Evolutionary conservation across 37 sponge, comb jelly and placozoan species (phyloP).

Genomic region (Chondrosia reniformis): DNA sequence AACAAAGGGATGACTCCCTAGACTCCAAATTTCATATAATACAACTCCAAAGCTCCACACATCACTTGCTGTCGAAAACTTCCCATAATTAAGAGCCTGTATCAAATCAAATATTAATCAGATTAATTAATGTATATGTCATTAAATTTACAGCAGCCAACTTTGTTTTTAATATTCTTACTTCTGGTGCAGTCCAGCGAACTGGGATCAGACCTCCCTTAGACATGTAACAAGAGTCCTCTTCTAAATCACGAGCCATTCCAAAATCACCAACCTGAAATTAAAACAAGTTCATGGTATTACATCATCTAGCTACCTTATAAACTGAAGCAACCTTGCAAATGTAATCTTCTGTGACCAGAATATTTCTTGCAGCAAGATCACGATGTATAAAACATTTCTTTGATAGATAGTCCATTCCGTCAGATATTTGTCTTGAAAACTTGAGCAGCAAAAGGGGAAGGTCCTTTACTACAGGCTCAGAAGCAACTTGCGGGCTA

Average conservation of each 20-base stretch:
- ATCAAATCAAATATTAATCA: too few relatives aligned
- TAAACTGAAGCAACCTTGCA: neutral
- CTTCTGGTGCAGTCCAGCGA: conserved; percentile 27
- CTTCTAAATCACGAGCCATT: conserved; percentile 11
- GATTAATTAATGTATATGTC: too few relatives aligned
- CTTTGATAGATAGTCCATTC: conserved; percentile 22
- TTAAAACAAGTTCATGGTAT: neutral
- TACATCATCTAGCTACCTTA: neutral
- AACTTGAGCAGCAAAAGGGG: conserved; percentile 4
- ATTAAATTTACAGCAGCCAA: too few relatives aligned
- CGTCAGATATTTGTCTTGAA: conserved; percentile 3
- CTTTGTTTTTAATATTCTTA: neutral
- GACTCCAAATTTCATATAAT: conserved; percentile 16
- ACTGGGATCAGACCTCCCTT: conserved; percentile 19
- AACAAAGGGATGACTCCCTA: too few relatives aligned
- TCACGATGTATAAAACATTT: conserved; percentile 22
- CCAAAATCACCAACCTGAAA: conserved; percentile 17
- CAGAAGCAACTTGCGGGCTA: too few relatives aligned
- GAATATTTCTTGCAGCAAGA: conserved; percentile 10
- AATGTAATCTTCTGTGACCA: conserved; percentile 1
- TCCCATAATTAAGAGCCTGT: neutral
- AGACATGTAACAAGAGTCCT: neutral
- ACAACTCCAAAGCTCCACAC: conserved; percentile 19
- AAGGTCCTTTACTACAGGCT: neutral
- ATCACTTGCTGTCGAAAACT: conserved; percentile 4